Conservation (phyloP, 2,797 vertebrate species). For the Rallus crepitans region DNA sequence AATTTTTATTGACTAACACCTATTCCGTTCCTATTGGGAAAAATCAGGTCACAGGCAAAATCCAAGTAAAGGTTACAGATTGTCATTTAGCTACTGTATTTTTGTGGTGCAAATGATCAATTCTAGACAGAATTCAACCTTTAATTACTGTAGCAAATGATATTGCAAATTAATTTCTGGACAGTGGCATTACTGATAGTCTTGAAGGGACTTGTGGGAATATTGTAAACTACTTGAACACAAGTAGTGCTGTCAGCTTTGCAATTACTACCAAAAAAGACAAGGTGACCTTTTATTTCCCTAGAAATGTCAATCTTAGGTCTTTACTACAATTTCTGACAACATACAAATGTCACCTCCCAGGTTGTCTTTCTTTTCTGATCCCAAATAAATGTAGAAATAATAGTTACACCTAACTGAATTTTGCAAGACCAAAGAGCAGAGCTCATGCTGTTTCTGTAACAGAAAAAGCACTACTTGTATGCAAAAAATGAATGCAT, state of each 20-base stretch:
- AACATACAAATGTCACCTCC: neutral
- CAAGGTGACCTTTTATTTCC: constrained; percentile 40
- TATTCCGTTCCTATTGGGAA: neutral
- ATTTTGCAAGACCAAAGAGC: constrained; percentile 12
- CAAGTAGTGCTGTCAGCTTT: neutral
- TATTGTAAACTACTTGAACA: neutral
- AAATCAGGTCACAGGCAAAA: neutral
- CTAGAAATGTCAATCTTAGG: constrained; percentile 13
- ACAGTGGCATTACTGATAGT: neutral
- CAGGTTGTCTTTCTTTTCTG: constrained; percentile 6
- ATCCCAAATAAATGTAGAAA: constrained; percentile 7
- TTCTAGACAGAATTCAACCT: neutral
- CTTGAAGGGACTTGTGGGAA: neutral
- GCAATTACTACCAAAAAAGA: neutral
- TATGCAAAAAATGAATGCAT: neutral
- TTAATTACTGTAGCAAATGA: neutral
- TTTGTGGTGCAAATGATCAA: neutral
- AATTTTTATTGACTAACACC: neutral
- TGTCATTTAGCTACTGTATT: neutral
- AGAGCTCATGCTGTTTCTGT: neutral
- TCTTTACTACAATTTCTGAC: constrained; percentile 37
- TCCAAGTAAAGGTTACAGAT: neutral
- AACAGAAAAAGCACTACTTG: neutral
- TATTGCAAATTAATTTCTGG: neutral
- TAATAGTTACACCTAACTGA: constrained; percentile 4